Conservation (phyloP, 2,888 invertebrate species). For the Lycocerus yunnanus region DNA sequence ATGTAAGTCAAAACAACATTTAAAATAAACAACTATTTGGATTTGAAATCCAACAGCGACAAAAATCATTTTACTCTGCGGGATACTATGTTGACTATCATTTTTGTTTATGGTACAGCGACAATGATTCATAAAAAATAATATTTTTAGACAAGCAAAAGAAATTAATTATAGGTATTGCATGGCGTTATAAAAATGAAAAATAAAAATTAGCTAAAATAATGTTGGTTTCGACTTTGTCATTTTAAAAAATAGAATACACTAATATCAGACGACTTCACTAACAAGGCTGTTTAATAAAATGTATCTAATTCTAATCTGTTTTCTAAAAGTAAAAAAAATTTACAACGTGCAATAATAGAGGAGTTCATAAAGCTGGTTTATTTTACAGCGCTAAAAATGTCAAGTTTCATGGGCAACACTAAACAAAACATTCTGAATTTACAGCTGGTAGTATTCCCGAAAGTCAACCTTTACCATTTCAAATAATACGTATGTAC, state of each 20-base stretch:
- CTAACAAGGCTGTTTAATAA: not conserved
- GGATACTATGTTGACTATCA: constrained; percentile 34
- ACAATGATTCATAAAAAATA: constrained; percentile 34
- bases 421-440: not conserved
- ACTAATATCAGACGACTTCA: not conserved
- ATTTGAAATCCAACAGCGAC: constrained; percentile 34
- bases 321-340: not conserved
- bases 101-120: constrained; percentile 40
- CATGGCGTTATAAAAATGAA: not conserved
- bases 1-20: not conserved
- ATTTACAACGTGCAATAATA: not conserved
- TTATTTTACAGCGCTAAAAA: not conserved
- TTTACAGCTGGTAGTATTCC: not conserved
- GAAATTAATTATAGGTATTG: not conserved
- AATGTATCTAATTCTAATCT: not conserved
- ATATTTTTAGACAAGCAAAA: not conserved
- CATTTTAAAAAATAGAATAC: not conserved
- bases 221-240: not conserved
- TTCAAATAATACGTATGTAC: too few species aligned
- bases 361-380: not conserved
- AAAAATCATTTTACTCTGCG: constrained; percentile 36
- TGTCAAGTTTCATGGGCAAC: not conserved
- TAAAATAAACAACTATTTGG: not conserved
- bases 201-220: not conserved
- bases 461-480: not conserved